A percentile compares a stretch with the other conserved stretches of the same genome.
Conservation (phyloP, 2,113 vertebrate species). For the Eupsittula cactorum region DNA sequence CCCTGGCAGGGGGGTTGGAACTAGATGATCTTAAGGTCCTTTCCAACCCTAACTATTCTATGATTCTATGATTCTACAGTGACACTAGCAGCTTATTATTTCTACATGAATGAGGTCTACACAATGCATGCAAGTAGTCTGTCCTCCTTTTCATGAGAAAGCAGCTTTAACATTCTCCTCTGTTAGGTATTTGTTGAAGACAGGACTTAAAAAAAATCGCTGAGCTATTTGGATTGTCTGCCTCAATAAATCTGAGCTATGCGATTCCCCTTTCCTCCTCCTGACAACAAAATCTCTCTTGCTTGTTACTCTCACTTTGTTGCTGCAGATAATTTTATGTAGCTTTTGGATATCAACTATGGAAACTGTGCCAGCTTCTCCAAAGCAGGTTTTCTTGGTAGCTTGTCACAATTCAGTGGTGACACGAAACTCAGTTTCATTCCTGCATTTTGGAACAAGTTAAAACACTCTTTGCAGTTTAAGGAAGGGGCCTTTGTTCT, state of each 20-base stretch:
- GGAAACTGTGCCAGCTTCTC: not conserved
- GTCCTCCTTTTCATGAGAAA: not conserved
- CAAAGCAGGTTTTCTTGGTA: not conserved
- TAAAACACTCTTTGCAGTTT: not conserved
- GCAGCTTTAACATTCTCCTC: not conserved
- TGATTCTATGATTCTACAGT: not conserved
- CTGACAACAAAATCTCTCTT: not conserved
- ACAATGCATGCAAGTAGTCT: not conserved
- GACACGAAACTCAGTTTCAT: not conserved
- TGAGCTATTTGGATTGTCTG: not conserved
- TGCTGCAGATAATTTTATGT: not conserved
- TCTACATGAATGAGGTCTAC: not conserved
- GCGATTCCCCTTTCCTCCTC: not conserved
- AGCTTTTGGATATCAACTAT: not conserved
- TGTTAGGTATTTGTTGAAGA: not conserved
- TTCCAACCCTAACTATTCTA: no score
- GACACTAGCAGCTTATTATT: not conserved
- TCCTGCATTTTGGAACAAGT: not conserved
- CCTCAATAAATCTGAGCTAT: not conserved
- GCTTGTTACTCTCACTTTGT: not conserved
- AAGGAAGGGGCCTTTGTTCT: not conserved
- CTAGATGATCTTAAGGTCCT: no score
- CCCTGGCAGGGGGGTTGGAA: no score
- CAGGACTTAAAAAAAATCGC: not conserved
- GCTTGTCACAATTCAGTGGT: not conserved